These are phyloP conservation scores for Parasteatoda lunata DNA, from an alignment of 2,888 invertebrate genomes.

Conservation along the genomic window DNA sequence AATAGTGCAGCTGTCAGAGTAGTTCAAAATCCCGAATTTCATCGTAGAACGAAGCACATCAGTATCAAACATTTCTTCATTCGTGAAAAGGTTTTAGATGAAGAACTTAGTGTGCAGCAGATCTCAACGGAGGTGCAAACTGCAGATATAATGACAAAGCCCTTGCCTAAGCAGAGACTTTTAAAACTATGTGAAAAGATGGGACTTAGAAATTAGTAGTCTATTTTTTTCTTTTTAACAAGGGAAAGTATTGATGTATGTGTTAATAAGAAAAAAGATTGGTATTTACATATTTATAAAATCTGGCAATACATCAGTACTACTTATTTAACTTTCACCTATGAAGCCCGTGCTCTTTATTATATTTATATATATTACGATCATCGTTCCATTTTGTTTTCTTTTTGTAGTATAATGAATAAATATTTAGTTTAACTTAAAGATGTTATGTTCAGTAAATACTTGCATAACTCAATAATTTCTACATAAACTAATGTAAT, in stretches of 20 bases:
- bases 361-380: no score
- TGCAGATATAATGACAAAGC: slow-evolving; percentile 57
- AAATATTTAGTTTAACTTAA: no score
- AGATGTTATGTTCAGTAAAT: no score
- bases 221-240: neutral
- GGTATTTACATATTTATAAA: neutral
- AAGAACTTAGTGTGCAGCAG: slow-evolving; percentile 31
- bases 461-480: no score
- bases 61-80: slow-evolving; percentile 69
- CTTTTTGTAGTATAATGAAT: no score
- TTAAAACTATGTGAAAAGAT: slow-evolving; percentile 9
- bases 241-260: neutral
- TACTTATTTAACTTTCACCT: neutral
- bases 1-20: slow-evolving; percentile 70
- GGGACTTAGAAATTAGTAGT: no score
- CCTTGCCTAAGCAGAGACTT: slow-evolving; percentile 1
- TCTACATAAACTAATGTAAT: no score
- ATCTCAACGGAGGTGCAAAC: slow-evolving; percentile 32
- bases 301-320: neutral
- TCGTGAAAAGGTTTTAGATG: slow-evolving; percentile 26
- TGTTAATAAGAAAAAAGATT: neutral
- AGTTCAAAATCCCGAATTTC: slow-evolving; percentile 69
- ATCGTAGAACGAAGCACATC: slow-evolving; percentile 71
- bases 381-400: no score
- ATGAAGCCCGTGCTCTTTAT: no score